Conservation (phyloP, 2,113 vertebrate genomes). For the Gracilinanus agilis region DNA sequence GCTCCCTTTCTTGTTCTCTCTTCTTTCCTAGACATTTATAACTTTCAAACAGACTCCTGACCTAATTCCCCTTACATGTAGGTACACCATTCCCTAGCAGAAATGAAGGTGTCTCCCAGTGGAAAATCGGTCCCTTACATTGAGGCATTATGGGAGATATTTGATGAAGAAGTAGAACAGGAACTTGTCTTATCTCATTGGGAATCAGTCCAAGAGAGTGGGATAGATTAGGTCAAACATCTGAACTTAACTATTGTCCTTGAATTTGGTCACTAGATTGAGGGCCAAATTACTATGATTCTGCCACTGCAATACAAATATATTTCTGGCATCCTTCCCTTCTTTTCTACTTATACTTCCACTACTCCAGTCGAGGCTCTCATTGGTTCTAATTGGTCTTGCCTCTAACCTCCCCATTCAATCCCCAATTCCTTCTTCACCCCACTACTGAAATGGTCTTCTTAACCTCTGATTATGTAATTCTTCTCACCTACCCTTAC, state of each 20-base stretch:
- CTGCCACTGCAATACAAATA: background rate
- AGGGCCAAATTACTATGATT: background rate
- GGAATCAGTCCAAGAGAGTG: background rate
- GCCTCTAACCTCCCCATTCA: background rate
- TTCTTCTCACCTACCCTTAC: background rate
- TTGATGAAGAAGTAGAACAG: background rate
- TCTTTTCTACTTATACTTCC: background rate
- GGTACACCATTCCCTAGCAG: background rate
- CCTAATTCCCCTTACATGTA: background rate
- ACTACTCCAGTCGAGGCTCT: background rate
- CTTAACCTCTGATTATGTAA: background rate
- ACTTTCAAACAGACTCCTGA: background rate
- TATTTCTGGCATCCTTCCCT: background rate
- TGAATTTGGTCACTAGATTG: background rate
- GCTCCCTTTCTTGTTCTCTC: background rate
- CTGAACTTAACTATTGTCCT: background rate
- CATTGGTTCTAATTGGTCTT: background rate
- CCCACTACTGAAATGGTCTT: background rate
- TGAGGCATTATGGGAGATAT: background rate
- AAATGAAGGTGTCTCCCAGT: background rate
- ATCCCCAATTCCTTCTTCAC: background rate
- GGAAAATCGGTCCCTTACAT: background rate
- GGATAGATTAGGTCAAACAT: background rate
- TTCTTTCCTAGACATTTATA: background rate
- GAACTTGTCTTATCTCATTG: background rate